Evolutionary conservation across 2,113 vertebrate genomes (phyloP), one percentile per base, ranked within the genome.

Genomic region (Nycticorax nycticorax): DNA sequence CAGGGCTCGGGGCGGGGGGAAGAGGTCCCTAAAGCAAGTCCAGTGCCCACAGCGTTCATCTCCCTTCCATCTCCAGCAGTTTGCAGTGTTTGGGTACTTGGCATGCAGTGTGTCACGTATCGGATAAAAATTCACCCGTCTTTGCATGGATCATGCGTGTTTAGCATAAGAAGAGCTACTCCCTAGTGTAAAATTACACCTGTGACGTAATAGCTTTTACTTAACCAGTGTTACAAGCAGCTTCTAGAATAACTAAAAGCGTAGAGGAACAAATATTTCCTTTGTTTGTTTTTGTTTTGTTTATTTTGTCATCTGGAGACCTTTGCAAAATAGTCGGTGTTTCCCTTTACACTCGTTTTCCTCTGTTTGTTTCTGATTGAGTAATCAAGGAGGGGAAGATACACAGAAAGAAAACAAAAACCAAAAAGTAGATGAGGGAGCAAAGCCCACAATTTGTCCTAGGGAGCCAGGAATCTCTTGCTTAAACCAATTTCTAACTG

Each of bases 71-170:
- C 16, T 43, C 72, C 20, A 50, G 21, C 50, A 33, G 20, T 32
- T 22, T 8, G 30, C 39, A 39, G n/a, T 14, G 35, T 57, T 77
- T 39, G 35, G 30, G 5, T 48, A 30, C 62, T 50, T n/a, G 14
- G 26, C 41, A 9, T 41, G 50, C 43, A 27, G 2, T 3, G 8
- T 77, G 50, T 28, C 32, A 66, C 0, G 0, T 28, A 33, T 14
- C 20, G 6, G 26, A 16, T 23, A 33, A 82, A 81, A 62, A 35
- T 16, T 32, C 47, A 63, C 26, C 60, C n/a, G 8, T 22, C 12
- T 62, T 68, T 79, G 53, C 50, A 47, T 17, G 27, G 41, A 30
- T 35, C 16, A 1, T 23, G 66, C 0, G 0, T 59, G 55, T 52
- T 97, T 60, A 69, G 35, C 62, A 45, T 60, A 45, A 63, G 80